These are phyloP conservation scores for Acronicta aceris DNA, from an alignment of 2,888 invertebrate genomes.

Conservation along the genomic window DNA sequence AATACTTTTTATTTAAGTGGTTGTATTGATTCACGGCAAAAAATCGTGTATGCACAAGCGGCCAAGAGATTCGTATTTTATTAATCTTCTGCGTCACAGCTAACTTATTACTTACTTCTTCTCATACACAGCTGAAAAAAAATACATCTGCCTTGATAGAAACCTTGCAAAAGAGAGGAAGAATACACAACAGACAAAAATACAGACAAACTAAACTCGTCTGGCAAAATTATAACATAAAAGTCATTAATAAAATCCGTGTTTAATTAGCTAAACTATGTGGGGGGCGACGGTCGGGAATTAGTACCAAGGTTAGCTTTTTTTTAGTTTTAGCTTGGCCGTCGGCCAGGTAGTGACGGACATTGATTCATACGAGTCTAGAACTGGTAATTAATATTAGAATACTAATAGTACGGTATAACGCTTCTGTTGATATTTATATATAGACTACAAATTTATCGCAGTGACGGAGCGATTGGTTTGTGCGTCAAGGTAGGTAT, in stretches of 20 bases:
- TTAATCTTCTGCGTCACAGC: no score
- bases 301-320: conserved; percentile 65
- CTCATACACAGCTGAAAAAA: not conserved
- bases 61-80: no score
- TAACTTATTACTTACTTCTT: not conserved
- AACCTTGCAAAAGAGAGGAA: conserved; percentile 12
- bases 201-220: conserved; percentile 33
- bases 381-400: conserved; percentile 42
- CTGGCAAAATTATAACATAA: conserved; percentile 47
- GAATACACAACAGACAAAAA: conserved; percentile 30
- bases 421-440: conserved; percentile 32
- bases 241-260: conserved; percentile 49
- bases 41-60: no score
- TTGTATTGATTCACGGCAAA: no score
- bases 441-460: conserved; percentile 18
- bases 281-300: conserved; percentile 55
- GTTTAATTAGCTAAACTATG: conserved; percentile 54
- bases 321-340: conserved; percentile 68
- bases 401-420: conserved; percentile 26
- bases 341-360: conserved; percentile 69
- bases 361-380: conserved; percentile 72
- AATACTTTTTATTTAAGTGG: no score
- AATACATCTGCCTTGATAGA: not conserved
- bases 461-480: not conserved
- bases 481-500: no score